Conservation (phyloP, 2,113 vertebrate genomes). For the Piliocolobus tephrosceles region DNA sequence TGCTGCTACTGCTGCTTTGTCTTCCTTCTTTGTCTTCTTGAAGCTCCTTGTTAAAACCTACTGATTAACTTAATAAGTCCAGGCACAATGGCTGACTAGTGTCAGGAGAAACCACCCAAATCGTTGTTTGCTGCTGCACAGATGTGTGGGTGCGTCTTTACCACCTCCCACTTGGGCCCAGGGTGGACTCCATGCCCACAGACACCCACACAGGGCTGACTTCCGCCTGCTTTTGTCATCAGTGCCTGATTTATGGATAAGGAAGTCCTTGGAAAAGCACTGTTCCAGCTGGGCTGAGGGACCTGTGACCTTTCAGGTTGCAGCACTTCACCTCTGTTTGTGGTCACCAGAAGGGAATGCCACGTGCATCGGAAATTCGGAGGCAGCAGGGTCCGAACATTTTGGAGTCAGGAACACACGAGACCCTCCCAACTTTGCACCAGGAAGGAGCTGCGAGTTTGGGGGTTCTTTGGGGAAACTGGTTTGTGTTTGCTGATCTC, state of each 20-base stretch:
- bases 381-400: neutral
- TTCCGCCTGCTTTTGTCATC: conserved; percentile 83
- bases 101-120: conserved; percentile 94
- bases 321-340: conserved; percentile 79
- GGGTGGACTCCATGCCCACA: conserved; percentile 64
- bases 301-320: conserved; percentile 89
- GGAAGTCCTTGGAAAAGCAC: conserved; percentile 91
- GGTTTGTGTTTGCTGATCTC: conserved; percentile 98
- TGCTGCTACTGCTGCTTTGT: neutral
- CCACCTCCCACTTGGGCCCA: conserved; percentile 77
- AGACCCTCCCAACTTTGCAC: conserved; percentile 77
- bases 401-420: conserved; percentile 71
- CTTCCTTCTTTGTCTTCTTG: conserved; percentile 86
- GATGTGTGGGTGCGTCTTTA: conserved; percentile 81
- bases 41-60: conserved; percentile 95
- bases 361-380: neutral
- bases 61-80: conserved; percentile 95
- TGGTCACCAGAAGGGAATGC: conserved; percentile 77
- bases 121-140: conserved; percentile 86
- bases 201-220: neutral
- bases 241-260: conserved; percentile 83
- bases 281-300: conserved; percentile 91
- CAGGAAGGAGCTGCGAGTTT: conserved; percentile 57
- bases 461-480: conserved; percentile 88
- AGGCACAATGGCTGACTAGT: conserved; percentile 92